Base-by-base conservation (phyloP, 2,888 invertebrate species). In the Xestoiulus laeticollis region DNA sequence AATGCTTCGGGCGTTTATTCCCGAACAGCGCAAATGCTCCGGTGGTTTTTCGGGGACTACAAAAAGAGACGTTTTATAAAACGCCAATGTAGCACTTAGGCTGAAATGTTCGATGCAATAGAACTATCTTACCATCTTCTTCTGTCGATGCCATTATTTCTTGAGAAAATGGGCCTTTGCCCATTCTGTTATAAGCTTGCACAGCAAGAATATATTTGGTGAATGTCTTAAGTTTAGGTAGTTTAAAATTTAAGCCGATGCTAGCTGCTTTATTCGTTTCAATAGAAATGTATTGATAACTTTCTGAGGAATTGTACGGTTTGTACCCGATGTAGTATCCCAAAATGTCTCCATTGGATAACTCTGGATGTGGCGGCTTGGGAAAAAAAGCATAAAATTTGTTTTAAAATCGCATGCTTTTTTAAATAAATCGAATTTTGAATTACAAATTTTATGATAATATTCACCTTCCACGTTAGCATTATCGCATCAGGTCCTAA, bases 401-500 rank as follows among this genome's bases (percentile, higher is more conserved):
- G 14, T 48, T 19, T 48, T 48, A 16, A 3, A 48, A 38, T 22
- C 2, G 4, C n/a, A 59, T 22, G n/a, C n/a, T 22, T 22, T 5
- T 59, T 22, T n/a, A 38, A 38, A 38, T 5, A 38, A 38, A 38
- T 38, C 22, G 10, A 22, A 8, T 5, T 22, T 22, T 22, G 22
- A 22, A 59, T 16, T 14, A 83, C 83, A 32, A 14, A 22, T 32
- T 22, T 33, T 12, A 30, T 84, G n/a, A 30, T 19, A n/a, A n/a
- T 2, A 30, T 84, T 85, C n/a, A 85, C 95, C 94, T 95, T 94
- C 96, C 96, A 96, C 90, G 94, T 94, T 1, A 96, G 94, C 89
- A 95, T 93, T 53, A 96, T 91, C 89, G 96, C 95, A 88, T 95
- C 95, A 19, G 95, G 95, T n/a, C 94, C 94, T 5, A 94, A 94